Evolutionary conservation across 2,113 vertebrate genomes (phyloP).

Genomic region (Hucho hucho): DNA sequence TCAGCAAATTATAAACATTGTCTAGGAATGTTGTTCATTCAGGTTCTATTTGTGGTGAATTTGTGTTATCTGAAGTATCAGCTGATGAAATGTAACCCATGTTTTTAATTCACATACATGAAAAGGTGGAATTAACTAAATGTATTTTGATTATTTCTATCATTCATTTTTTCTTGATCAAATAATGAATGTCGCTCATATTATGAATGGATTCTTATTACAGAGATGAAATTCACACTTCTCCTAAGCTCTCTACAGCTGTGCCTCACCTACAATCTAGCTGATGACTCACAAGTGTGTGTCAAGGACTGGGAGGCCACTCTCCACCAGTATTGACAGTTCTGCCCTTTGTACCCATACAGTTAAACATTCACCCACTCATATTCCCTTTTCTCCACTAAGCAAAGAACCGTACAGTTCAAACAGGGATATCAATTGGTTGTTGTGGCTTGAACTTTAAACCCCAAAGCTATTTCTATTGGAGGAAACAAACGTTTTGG

Average conservation of each 20-base stretch:
- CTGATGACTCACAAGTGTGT: conserved; percentile 26
- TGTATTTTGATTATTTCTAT: background rate
- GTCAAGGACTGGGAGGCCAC: background rate
- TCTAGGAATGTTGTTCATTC: too few relatives aligned
- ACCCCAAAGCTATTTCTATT: background rate
- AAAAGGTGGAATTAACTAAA: background rate
- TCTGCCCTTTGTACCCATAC: conserved; percentile 42
- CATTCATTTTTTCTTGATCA: background rate
- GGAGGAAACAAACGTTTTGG: background rate
- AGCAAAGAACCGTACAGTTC: conserved; percentile 17
- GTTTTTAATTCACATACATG: too few relatives aligned
- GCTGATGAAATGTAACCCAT: too few relatives aligned
- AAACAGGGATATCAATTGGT: conserved; percentile 27
- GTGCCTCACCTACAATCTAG: background rate
- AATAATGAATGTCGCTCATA: background rate
- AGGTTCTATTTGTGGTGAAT: too few relatives aligned
- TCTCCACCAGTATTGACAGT: conserved; percentile 32
- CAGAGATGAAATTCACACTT: background rate
- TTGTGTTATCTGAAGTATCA: too few relatives aligned
- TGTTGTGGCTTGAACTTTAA: conserved; percentile 35
- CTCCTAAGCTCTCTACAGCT: background rate
- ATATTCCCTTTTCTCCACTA: conserved; percentile 16
- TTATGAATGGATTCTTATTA: background rate
- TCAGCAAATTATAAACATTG: background rate
- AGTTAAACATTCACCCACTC: conserved; percentile 40